Conservation (phyloP, 2,888 invertebrate species). For the Napeogenes inachia region DNA sequence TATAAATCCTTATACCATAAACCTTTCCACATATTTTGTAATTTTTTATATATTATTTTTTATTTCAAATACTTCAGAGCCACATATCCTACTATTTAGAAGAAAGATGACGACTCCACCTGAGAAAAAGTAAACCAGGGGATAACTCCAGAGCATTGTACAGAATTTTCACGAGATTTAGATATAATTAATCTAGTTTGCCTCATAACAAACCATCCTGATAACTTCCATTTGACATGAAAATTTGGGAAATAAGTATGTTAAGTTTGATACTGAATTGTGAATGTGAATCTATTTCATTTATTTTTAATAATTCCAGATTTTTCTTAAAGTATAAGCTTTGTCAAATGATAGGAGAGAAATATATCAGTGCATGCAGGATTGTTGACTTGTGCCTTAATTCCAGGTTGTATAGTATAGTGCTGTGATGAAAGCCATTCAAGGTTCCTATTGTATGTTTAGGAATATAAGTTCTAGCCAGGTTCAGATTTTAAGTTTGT, state of each 20-base stretch:
- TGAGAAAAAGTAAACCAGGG: conserved; percentile 47
- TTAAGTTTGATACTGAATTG: neutral
- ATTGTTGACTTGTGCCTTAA: too few species aligned
- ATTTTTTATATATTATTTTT: neutral
- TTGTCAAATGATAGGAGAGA: too few species aligned
- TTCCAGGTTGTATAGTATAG: neutral
- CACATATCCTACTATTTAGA: conserved; percentile 92
- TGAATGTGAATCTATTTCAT: neutral
- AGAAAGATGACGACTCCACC: conserved; percentile 80
- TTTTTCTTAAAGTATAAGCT: too few species aligned
- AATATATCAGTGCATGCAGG: too few species aligned
- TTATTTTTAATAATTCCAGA: too few species aligned
- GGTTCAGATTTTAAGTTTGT: conserved; percentile 34
- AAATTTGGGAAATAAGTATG: neutral
- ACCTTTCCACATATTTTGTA: neutral
- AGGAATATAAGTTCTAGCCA: conserved; percentile 6
- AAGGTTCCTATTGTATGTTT: conserved; percentile 20
- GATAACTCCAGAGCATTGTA: conserved; percentile 43
- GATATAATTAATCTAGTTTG: conserved; percentile 45
- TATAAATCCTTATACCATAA: too few species aligned
- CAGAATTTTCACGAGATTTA: conserved; percentile 42
- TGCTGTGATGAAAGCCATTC: conserved; percentile 16
- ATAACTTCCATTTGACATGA: conserved; percentile 18
- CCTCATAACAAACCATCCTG: conserved; percentile 41
- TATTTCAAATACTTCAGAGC: conserved; percentile 79